Base-by-base conservation (phyloP, 2,113 vertebrate genomes). In the Poecile atricapillus region DNA sequence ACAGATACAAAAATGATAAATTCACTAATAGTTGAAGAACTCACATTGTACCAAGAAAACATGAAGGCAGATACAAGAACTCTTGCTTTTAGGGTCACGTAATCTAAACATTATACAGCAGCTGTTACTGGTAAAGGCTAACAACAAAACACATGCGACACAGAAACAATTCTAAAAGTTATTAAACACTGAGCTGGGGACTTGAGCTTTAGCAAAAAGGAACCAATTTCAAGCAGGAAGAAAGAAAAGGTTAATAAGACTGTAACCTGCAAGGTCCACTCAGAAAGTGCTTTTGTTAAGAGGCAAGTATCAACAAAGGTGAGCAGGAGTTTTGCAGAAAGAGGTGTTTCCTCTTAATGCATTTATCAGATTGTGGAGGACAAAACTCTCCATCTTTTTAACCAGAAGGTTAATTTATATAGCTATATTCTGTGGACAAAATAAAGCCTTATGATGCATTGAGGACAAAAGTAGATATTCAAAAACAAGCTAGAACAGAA, bases 241-340 rank as follows among this genome's bases (percentile, higher is more conserved):
- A 87, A 86, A 91, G 39, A 67, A 89, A 91, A 95, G 78, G 76
- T 86, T 92, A 94, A 77, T 44, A 92, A 49, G 33, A 60, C 41
- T 28, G 37, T 27, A 88, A 93, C 37, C 64, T 78, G 31, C 64
- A 78, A 18, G 52, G 52, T 15, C 20, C 28, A 52, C 27, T 80
- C 39, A 77, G 46, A 63, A 76, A 90, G 30, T 1, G 2, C 55
- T 82, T 92, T 74, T 69, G 46, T 53, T 79, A 70, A 58, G 41
- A 68, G 33, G 58, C 52, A 91, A 85, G 31, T 62, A 76, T 63
- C 16, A 83, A 88, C 82, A 85, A 62, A 79, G 80, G 39, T 11
- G 41, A 94, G 74, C 23, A 87, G 31, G 23, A 73, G 55, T 69
- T 90, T 88, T 12, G 22, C 50, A 89, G 58, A 56, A 30, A 53